Evolutionary conservation across 2,797 vertebrate genomes (phyloP), one percentile per base, ranked within the genome.

Genomic region (Cirrhinus mrigala): DNA sequence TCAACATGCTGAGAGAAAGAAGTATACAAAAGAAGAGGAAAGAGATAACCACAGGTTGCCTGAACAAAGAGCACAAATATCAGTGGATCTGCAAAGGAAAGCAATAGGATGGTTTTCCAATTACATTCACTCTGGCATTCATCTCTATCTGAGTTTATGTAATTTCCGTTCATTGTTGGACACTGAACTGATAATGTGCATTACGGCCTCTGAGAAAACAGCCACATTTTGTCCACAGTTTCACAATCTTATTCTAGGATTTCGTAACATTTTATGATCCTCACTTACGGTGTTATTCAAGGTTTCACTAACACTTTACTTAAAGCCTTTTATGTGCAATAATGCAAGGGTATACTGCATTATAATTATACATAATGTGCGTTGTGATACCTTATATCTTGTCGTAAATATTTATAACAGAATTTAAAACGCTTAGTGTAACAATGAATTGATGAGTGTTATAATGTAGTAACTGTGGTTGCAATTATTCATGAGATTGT

Each of bases 61-160:
- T 73, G 68, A 85, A 79, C 76, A 79, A 79, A 85, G 66, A 79
- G 44, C 33, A 69, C 15, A 40, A 62, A 52, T 80, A 80, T 74
- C 66, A 73, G 12, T 73, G 46, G 37, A 83, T 83, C 74, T 71
- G 9, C 14, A 60, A 77, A 71, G 54, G 27, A 54, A 74, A 74
- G 77, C 68, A 79, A 85, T 79, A 24, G 77, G 27, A 54, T 71
- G 46, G 40, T 73, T 85, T 85, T 85, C 15, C 77, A 62, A 62
- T 85, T 79, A 62, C 54, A 64, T 79, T 71, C 68, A 73, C 20
- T 71, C 14, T 27, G 27, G 40, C 56, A 29, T 85, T 85, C 5
- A 64, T 80, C 29, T 85, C 74, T 77, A n/a, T 69, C 48, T 84
- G 74, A 69, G 15, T 50, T 58, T 40, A 81, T 82, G 44, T 40